These are phyloP conservation scores for Phainopepla nitens DNA, from an alignment of 2,113 vertebrate species.

Conservation along the genomic window DNA sequence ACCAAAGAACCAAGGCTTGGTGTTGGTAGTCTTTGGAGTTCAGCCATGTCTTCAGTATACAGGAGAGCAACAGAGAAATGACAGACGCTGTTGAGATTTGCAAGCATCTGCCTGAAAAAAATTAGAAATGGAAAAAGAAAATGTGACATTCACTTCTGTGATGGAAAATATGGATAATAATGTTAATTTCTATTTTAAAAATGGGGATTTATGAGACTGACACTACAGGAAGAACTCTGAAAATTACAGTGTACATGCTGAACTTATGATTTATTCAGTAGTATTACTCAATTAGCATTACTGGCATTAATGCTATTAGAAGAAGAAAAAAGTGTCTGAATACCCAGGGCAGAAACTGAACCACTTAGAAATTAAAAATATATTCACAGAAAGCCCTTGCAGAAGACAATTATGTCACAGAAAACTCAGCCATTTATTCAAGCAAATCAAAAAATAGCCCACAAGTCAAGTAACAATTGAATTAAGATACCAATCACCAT, in stretches of 20 bases:
- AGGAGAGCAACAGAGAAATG: neutral
- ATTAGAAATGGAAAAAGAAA: neutral
- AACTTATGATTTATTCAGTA: constrained; percentile 9
- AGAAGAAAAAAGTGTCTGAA: neutral
- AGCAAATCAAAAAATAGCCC: constrained; percentile 1
- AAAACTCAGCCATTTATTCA: neutral
- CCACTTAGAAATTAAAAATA: constrained; percentile 30
- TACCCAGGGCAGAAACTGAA: neutral
- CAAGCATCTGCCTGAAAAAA: neutral
- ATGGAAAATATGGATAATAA: neutral
- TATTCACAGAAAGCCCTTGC: neutral
- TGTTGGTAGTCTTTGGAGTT: neutral
- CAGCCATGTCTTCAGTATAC: neutral
- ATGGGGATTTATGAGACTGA: neutral
- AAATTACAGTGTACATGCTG: neutral
- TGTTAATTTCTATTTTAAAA: neutral
- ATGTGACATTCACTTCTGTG: neutral
- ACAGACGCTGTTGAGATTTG: neutral
- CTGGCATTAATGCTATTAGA: neutral
- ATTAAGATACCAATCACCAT: constrained; percentile 31
- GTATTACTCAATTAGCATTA: neutral
- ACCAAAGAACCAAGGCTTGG: neutral
- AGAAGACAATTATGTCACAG: neutral
- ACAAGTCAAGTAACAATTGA: constrained; percentile 38
- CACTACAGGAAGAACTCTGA: neutral